phyloP scores from a whole-genome alignment of 2,797 vertebrate genomes.

The Buceros bicornis region DNA sequence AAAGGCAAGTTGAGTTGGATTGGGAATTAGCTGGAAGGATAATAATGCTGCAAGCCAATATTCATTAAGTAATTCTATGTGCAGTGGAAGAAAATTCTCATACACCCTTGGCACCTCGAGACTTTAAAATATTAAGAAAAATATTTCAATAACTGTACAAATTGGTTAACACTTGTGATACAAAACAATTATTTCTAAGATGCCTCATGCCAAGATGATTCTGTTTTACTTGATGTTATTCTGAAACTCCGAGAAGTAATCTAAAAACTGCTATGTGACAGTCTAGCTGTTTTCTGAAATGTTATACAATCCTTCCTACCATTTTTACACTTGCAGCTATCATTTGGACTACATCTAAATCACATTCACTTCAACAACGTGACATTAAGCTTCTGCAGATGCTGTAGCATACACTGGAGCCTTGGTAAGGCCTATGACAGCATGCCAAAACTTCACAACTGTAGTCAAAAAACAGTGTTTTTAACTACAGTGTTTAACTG shows the following conservation, averaged over 20 bases:
- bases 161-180: neutral
- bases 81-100: slow-evolving; percentile 32
- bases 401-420: neutral
- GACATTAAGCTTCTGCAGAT: neutral
- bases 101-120: slow-evolving; percentile 27
- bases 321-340: neutral
- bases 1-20: slow-evolving; percentile 13
- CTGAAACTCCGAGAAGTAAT: neutral
- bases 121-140: slow-evolving; percentile 46
- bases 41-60: slow-evolving; percentile 62
- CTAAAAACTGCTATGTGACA: neutral
- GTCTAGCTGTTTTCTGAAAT: neutral
- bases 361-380: neutral
- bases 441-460: neutral
- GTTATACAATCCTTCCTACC: neutral
- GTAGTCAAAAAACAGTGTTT: neutral
- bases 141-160: slow-evolving; percentile 24
- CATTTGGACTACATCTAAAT: neutral
- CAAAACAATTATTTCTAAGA: neutral
- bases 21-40: slow-evolving; percentile 59
- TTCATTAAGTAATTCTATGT: slow-evolving; percentile 72
- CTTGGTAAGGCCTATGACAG: neutral
- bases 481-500: neutral
- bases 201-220: neutral
- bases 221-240: neutral